Evolutionary conservation across 2,797 vertebrate species (phyloP).

Genomic region (Mico argentatus): DNA sequence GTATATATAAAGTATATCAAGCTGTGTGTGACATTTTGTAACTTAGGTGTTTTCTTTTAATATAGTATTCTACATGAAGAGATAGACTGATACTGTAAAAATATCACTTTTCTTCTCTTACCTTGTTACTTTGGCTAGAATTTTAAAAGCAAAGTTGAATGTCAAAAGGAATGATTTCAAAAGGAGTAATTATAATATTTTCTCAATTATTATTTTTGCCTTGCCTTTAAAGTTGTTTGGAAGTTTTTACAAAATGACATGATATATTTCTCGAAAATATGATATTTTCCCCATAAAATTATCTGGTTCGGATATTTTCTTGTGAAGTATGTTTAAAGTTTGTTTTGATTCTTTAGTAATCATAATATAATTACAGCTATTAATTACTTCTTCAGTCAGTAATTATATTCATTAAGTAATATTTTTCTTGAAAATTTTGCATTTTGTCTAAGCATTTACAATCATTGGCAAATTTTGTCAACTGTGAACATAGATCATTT

Average conservation of each 20-base stretch:
- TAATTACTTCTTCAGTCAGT: neutral
- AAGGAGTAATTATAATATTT: neutral
- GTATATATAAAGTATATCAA: neutral
- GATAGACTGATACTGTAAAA: neutral
- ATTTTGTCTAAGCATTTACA: neutral
- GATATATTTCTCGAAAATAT: neutral
- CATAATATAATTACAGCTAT: neutral
- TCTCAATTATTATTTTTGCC: neutral
- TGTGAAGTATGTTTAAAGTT: neutral
- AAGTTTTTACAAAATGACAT: neutral
- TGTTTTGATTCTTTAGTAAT: neutral
- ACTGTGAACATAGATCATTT: neutral
- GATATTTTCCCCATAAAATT: neutral
- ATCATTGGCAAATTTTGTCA: neutral
- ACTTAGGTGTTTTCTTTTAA: neutral
- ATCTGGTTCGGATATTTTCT: neutral
- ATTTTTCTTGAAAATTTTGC: neutral
- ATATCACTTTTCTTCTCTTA: neutral
- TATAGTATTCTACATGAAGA: neutral
- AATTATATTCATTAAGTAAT: neutral
- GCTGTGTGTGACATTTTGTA: neutral
- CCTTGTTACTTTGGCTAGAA: neutral
- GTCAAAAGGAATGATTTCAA: neutral
- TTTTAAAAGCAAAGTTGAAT: neutral
- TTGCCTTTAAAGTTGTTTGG: neutral